Evolutionary conservation across 2,797 vertebrate genomes (phyloP).

Genomic region (Alosa sapidissima): DNA sequence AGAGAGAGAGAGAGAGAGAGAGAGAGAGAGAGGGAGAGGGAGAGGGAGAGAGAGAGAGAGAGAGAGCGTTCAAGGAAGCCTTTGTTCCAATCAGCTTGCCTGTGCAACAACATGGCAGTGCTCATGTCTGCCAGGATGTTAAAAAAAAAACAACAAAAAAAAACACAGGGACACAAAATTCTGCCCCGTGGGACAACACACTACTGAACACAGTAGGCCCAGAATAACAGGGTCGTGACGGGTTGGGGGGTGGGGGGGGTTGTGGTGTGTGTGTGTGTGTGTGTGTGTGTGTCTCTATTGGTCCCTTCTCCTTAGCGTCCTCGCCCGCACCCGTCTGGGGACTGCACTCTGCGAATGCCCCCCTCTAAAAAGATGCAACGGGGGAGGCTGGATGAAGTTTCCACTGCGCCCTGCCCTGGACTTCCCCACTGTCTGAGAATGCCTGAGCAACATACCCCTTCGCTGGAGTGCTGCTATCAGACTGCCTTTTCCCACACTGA

Average conservation of each 20-base stretch:
- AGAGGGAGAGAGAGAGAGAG: neutral
- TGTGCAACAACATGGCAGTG: neutral
- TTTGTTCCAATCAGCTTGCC: neutral
- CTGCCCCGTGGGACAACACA: neutral
- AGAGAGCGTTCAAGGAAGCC: neutral
- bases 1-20: too few species aligned
- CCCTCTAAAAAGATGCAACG: neutral
- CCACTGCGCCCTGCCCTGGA: neutral
- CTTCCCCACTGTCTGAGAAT: slow-evolving; percentile 24
- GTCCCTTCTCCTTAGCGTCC: neutral
- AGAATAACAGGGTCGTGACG: neutral
- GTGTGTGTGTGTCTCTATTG: neutral
- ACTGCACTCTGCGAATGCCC: neutral
- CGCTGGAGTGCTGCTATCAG: slow-evolving; percentile 1
- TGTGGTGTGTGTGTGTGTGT: neutral
- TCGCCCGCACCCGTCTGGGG: neutral
- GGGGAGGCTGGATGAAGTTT: neutral
- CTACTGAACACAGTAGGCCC: neutral
- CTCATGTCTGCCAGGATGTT: slow-evolving; percentile 8
- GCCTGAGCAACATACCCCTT: neutral
- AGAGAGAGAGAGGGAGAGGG: slow-evolving; percentile 4
- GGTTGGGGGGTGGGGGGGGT: neutral
- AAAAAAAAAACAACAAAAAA: neutral
- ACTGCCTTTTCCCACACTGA: slow-evolving; percentile 13
- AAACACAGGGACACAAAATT: neutral